Conservation (phyloP, 1,140 invertebrate species). For the Zaprionus vittiger region DNA sequence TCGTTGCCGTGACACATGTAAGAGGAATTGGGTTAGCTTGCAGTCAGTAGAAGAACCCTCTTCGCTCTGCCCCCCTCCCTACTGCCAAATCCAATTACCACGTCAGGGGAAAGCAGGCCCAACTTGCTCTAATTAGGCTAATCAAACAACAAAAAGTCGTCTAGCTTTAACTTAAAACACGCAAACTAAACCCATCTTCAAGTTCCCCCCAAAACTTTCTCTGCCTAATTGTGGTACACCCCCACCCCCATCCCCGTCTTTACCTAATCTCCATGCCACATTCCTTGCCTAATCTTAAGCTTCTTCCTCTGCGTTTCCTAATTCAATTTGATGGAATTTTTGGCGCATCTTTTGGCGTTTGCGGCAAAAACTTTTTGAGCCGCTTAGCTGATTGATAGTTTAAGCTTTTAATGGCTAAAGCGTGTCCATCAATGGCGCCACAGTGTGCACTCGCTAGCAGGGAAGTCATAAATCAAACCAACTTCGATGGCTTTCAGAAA, state of each 20-base stretch:
- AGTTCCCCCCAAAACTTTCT: slow-evolving; percentile 41
- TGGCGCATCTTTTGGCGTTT: neutral
- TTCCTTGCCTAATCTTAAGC: neutral
- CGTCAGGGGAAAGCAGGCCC: neutral
- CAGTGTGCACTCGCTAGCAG: neutral
- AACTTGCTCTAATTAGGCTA: slow-evolving; percentile 24
- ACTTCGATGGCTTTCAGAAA: neutral
- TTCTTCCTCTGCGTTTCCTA: slow-evolving; percentile 4
- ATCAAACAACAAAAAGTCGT: slow-evolving; percentile 64
- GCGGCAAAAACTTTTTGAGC: slow-evolving; percentile 34
- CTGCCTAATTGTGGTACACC: slow-evolving; percentile 52
- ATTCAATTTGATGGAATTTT: slow-evolving; percentile 45
- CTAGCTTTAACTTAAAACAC: slow-evolving; percentile 53
- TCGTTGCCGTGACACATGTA: slow-evolving; percentile 1
- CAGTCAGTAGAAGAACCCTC: neutral
- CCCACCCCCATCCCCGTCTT: neutral
- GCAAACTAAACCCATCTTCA: slow-evolving; percentile 46
- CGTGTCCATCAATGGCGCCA: slow-evolving; percentile 36
- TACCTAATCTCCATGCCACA: neutral
- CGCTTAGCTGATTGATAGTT: slow-evolving; percentile 55
- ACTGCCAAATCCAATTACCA: neutral
- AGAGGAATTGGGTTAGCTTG: neutral
- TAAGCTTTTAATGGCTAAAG: slow-evolving; percentile 75
- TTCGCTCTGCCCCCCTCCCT: neutral
- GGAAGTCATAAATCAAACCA: neutral